Base-by-base conservation (phyloP, 2,888 invertebrate genomes). In the Eueremaeus valkanovi region DNA sequence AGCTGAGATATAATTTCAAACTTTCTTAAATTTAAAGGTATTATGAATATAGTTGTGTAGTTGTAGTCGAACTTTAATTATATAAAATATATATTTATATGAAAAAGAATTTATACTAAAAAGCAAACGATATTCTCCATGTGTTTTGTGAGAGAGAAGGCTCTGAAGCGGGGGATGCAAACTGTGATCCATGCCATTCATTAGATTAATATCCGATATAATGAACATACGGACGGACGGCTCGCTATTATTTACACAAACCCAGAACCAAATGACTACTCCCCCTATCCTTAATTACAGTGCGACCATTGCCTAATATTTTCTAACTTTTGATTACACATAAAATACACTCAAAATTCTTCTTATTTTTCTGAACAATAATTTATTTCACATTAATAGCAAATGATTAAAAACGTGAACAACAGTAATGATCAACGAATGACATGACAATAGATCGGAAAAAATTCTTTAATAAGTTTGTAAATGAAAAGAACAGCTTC, bases 391-490 rank as follows among this genome's bases (percentile, higher is more conserved):
- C 63, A 63, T 63, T 63, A 63, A 36, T 21, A 63, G 33, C n/a
- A 68, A 68, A 68, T 68, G 68, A 68, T 40, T 68, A 68, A 68
- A 68, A 68, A 68, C 68, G 68, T 68, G 68, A 42, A 68, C n/a
- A 33, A 3, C 5, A 40, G 42, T 68, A 68, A 68, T 68, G 68
- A 68, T 55, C 3, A 24, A 31, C 16, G 40, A 42, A 68, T 68
- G 42, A 42, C 63, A 68, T 27, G 40, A 68, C 68, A 68, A 68
- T 68, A 68, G 68, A 33, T 6, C 16, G 3, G 16, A 45, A 45
- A 45, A 29, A 29, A 63, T 63, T 31, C 33, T 63, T 63, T 42
- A 42, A 66, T 36, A 36, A 66, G 0, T 66, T 66, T 36, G 18
- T 21, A 66, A 68, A 68, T 68, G 42, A 68, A 68, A 42, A 68